These are phyloP conservation scores for Hylia prasina DNA, from an alignment of 2,113 vertebrate species.

Conservation along the genomic window DNA sequence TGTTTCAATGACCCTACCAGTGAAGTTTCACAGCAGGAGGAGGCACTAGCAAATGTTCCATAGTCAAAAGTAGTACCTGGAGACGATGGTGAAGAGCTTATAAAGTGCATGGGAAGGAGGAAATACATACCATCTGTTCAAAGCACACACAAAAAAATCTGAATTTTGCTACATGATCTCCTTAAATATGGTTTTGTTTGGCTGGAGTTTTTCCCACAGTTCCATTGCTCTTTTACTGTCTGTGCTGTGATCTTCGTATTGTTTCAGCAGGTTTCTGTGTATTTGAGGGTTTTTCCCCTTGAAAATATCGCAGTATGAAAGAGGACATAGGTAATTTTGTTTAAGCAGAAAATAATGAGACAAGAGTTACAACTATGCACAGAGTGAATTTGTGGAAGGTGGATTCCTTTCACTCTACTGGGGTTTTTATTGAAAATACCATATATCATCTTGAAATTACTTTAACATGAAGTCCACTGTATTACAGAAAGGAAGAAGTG, in stretches of 20 bases:
- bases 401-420: neutral
- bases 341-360: neutral
- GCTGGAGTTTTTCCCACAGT: neutral
- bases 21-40: neutral
- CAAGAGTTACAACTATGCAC: neutral
- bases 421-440: neutral
- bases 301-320: neutral
- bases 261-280: neutral
- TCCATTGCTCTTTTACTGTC: neutral
- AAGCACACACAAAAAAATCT: neutral
- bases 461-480: neutral
- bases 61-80: neutral
- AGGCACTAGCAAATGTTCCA: neutral
- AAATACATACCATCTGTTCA: neutral
- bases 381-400: neutral
- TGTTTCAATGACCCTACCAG: neutral
- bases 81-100: neutral
- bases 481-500: neutral
- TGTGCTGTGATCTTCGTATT: neutral
- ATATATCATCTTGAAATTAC: neutral
- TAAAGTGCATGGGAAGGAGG: neutral
- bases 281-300: neutral
- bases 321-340: neutral
- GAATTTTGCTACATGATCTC: neutral
- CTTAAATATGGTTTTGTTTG: neutral